A percentile compares a stretch with the other conserved stretches of the same genome.
Evolutionary conservation across 2,113 vertebrate species (phyloP).

Genomic region (Delphinapterus leucas): DNA sequence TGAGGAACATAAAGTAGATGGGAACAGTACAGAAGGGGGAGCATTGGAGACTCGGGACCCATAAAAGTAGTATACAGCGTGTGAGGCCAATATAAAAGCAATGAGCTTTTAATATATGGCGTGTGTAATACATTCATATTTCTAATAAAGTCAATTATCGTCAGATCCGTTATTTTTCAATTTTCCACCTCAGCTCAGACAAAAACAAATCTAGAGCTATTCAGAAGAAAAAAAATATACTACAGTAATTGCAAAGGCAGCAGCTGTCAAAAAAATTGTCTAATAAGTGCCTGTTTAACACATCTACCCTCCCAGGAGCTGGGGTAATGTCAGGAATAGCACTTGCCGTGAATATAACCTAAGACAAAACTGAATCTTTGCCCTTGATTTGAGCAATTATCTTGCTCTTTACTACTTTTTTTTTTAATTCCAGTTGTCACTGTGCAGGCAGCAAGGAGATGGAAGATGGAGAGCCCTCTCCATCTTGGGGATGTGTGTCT

Average conservation of each 20-base stretch:
- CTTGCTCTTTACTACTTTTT: neutral
- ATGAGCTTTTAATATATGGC: constrained; percentile 69
- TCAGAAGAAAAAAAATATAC: constrained; percentile 51
- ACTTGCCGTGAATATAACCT: neutral
- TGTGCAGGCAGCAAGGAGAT: neutral
- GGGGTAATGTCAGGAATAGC: neutral
- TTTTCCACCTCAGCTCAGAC: constrained; percentile 71
- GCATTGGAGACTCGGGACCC: constrained; percentile 38
- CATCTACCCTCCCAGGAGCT: neutral
- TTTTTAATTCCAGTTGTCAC: neutral
- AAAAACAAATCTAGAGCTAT: constrained; percentile 70
- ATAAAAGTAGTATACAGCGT: constrained; percentile 46
- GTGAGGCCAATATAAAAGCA: constrained; percentile 56
- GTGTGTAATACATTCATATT: constrained; percentile 50
- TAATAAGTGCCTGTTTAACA: constrained; percentile 56
- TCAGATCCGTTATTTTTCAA: constrained; percentile 65
- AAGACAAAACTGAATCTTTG: constrained; percentile 39
- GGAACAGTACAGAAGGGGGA: constrained; percentile 47
- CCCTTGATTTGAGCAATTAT: constrained; percentile 47
- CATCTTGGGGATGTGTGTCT: neutral
- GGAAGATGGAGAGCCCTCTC: neutral
- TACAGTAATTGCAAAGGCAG: constrained; percentile 55
- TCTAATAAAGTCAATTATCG: constrained; percentile 72
- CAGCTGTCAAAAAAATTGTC: constrained; percentile 56
- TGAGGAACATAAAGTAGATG: constrained; percentile 57